phyloP scores from a whole-genome alignment of 2,888 invertebrate genomes.

The Muschampia staudingeri region DNA sequence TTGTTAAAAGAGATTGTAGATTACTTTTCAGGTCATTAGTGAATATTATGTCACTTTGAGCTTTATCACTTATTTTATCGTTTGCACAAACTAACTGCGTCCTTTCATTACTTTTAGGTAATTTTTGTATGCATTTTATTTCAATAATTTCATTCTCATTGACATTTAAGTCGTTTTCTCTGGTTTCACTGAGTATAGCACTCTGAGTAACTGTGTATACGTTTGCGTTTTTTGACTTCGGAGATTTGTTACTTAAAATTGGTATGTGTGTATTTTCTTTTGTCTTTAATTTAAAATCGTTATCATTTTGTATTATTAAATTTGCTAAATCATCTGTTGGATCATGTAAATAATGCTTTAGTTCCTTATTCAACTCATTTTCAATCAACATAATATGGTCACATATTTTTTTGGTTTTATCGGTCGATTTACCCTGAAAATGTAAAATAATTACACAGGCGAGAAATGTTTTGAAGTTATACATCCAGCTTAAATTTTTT shows the following conservation, averaged over 20 bases:
- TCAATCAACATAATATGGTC: constrained; percentile 35
- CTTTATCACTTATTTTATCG: constrained; percentile 42
- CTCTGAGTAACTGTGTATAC: constrained; percentile 56
- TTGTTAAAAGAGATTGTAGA: constrained; percentile 81
- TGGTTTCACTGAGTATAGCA: constrained; percentile 54
- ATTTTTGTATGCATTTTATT: constrained; percentile 67
- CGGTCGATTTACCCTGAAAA: constrained; percentile 75
- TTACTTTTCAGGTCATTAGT: constrained; percentile 70
- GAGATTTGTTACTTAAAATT: neutral
- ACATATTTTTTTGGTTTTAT: constrained; percentile 32
- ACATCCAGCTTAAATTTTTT: too few relatives aligned
- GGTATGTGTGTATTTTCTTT: constrained; percentile 67
- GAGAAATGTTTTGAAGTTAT: too few relatives aligned
- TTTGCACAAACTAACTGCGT: neutral
- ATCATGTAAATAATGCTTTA: constrained; percentile 71
- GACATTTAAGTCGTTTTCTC: constrained; percentile 51
- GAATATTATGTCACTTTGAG: constrained; percentile 14
- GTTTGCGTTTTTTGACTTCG: constrained; percentile 34
- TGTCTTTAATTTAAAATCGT: constrained; percentile 76
- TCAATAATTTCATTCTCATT: constrained; percentile 61
- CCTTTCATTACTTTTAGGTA: neutral
- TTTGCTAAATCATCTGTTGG: constrained; percentile 72
- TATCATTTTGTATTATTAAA: constrained; percentile 76
- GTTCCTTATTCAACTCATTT: constrained; percentile 63
- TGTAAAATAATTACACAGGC: neutral